A percentile compares a stretch with the other conserved stretches of the same genome.
Evolutionary conservation across 2,797 vertebrate species (phyloP).

Genomic region (Apogon hyalosoma): DNA sequence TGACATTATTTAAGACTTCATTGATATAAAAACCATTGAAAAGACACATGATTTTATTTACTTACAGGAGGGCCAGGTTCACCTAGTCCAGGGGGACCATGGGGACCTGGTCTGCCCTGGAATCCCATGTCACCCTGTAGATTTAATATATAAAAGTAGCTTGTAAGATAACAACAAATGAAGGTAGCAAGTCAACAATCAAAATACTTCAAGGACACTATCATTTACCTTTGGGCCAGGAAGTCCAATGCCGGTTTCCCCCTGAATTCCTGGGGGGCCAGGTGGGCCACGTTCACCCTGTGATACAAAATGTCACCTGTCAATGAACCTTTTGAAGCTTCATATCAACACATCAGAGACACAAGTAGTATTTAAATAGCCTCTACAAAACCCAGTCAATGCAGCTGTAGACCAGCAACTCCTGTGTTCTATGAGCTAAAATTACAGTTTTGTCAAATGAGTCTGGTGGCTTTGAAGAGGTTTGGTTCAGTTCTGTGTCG

Average conservation of each 20-base stretch:
- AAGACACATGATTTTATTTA: conserved; percentile 40
- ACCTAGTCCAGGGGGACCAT: conserved; percentile 88
- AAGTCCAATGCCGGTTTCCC: conserved; percentile 90
- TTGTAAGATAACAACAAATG: not conserved
- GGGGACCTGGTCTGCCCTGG: conserved; percentile 87
- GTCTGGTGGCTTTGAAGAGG: too few species aligned
- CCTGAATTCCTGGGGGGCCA: conserved; percentile 89
- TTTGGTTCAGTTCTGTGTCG: too few species aligned
- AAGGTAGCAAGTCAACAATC: not conserved
- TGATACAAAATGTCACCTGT: conserved; percentile 26
- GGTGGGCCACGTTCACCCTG: conserved; percentile 90
- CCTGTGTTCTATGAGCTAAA: too few species aligned
- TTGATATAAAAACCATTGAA: conserved; percentile 3
- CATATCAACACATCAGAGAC: not conserved
- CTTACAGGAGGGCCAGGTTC: conserved; percentile 89
- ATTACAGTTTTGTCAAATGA: too few species aligned
- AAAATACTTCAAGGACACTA: not conserved
- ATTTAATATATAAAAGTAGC: conserved; percentile 11
- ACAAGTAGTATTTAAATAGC: not conserved
- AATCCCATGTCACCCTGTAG: conserved; percentile 89
- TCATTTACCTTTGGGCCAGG: conserved; percentile 88
- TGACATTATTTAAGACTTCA: not conserved
- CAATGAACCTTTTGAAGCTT: not conserved
- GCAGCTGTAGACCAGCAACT: too few species aligned
- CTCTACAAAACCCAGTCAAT: too few species aligned